Evolutionary conservation across 2,888 invertebrate genomes (phyloP).

Genomic region (Esperia sulphurella): DNA sequence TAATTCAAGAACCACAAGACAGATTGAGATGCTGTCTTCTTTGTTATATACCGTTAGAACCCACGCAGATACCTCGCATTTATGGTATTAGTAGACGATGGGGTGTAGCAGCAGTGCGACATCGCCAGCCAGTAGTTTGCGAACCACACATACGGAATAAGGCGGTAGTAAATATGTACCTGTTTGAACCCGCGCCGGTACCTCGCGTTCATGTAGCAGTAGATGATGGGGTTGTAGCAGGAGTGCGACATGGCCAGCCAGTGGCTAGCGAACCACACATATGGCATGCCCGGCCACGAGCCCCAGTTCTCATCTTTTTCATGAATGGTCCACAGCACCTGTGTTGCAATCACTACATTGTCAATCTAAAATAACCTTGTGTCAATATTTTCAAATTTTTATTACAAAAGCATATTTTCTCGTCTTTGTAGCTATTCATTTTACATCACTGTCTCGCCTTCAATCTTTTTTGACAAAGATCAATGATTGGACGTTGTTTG

Average conservation of each 20-base stretch:
- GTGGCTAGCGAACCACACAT: conserved; percentile 88
- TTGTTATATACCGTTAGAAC: conserved; percentile 81
- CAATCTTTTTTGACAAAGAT: no score
- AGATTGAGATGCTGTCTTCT: conserved; percentile 79
- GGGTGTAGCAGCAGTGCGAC: conserved; percentile 94
- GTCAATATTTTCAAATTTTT: no score
- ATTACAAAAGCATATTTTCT: no score
- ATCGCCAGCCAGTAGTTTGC: conserved; percentile 91
- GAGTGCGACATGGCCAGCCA: conserved; percentile 94
- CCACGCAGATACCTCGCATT: conserved; percentile 88
- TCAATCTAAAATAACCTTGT: no score
- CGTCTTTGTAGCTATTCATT: no score
- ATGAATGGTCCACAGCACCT: conserved; percentile 79
- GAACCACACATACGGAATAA: conserved; percentile 79
- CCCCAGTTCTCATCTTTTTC: conserved; percentile 73
- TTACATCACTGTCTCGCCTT: no score
- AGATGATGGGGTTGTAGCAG: conserved; percentile 93
- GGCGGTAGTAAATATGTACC: conserved; percentile 42
- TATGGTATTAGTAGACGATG: conserved; percentile 92
- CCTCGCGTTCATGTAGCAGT: conserved; percentile 91
- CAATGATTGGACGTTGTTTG: no score
- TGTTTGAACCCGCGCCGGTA: conserved; percentile 86
- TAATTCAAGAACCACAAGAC: not conserved
- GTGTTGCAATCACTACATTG: not conserved
- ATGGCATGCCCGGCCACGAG: conserved; percentile 83